Percentiles rank a stretch among this genome's conserved stretches.
Conservation (phyloP, 2,797 vertebrate species). For the Echiichthys vipera region DNA sequence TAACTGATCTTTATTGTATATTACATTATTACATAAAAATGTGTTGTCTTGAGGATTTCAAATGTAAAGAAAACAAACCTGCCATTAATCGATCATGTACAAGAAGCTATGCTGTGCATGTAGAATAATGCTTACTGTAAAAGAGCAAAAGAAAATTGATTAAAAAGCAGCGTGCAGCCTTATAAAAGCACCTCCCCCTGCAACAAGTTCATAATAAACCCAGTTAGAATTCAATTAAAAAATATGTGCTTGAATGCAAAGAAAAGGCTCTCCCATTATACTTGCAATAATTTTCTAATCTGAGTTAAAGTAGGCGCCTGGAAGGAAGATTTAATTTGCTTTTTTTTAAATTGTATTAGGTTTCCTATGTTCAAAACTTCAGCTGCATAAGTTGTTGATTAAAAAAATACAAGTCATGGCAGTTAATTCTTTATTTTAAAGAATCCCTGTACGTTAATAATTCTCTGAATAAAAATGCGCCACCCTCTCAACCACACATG, state of each 20-base stretch:
- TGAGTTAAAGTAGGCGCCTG: constrained; percentile 56
- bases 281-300: constrained; percentile 68
- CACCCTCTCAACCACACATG: not conserved
- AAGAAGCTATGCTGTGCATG: not conserved
- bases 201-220: constrained; percentile 65
- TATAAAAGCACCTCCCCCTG: constrained; percentile 4
- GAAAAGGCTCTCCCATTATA: constrained; percentile 60
- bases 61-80: not conserved
- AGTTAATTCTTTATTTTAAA: constrained; percentile 65
- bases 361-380: constrained; percentile 69
- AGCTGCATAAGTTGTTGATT: constrained; percentile 69
- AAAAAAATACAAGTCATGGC: constrained; percentile 63
- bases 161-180: constrained; percentile 40
- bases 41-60: too few species aligned
- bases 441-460: constrained; percentile 55
- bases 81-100: not conserved
- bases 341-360: constrained; percentile 77
- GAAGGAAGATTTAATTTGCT: constrained; percentile 78
- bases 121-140: constrained; percentile 6
- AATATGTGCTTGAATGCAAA: constrained; percentile 49
- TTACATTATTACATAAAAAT: not conserved
- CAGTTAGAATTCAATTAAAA: constrained; percentile 63
- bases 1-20: too few species aligned
- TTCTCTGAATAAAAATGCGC: constrained; percentile 33
- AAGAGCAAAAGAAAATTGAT: constrained; percentile 51